Evolutionary conservation across 2,797 vertebrate genomes (phyloP), one percentile per base, ranked within the genome.

Genomic region (Macropus fuliginosus): DNA sequence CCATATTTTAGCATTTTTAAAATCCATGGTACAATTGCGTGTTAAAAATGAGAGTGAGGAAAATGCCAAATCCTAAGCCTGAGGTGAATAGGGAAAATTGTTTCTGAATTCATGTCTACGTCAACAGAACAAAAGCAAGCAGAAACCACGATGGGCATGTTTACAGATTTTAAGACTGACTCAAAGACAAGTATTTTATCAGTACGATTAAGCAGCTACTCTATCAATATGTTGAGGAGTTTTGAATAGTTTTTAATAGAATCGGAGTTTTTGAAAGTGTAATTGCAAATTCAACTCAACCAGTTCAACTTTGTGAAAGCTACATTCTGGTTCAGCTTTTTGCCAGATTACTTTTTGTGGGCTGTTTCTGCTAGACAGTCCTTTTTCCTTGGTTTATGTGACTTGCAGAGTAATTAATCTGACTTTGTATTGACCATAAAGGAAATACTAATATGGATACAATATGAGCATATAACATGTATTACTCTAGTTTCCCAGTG

Each of bases 11-110:
- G 40, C 34, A 81, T 4, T 4, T 91, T 62, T 74, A 14, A 92
- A 94, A 92, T 34, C 91, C 29, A 9, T 52, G 94, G 11, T 92
- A 12, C 56, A 46, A 94, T 4, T 81, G 16, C 14, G 54, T 91
- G 46, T 57, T 55, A 90, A 74, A 81, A 90, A 90, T 27, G 16
- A 50, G 11, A 34, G 9, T 92, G 55, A 3, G 52, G 57, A 56
- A 95, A 96, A 93, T 46, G 21, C 6, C 21, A 87, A 95, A 62
- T 81, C 57, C 57, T 50, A 55, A 90, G 55, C 16, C 28, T 92
- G 57, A 59, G 34, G 46, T 46, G 6, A 40, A 81, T 62, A 55
- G 91, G 21, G 0, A 28, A 40, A 16, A 1, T 3, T 46, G 0
- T 40, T 92, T 24, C 59, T 91, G 62, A 56, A 66, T 74, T 92